Percentiles rank a stretch among this genome's conserved stretches.
Conservation (phyloP, 2,888 invertebrate species). For the Xanthia togata region DNA sequence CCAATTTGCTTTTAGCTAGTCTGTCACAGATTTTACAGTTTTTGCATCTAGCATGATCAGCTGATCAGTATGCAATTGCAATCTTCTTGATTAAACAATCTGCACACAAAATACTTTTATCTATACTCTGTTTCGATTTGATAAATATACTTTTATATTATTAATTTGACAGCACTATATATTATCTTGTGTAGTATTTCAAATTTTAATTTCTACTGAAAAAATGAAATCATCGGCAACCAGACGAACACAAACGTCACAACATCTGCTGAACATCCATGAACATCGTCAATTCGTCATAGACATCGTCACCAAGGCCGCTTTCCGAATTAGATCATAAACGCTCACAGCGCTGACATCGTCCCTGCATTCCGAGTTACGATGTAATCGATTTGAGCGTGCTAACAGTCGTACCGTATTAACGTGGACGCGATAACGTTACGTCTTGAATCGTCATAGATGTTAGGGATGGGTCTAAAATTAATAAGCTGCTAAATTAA, state of each 20-base stretch:
- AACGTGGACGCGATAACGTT: too few relatives aligned
- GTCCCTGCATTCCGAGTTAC: too few relatives aligned
- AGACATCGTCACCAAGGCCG: too few relatives aligned
- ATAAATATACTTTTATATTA: background rate
- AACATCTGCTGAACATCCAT: background rate
- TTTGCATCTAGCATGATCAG: background rate
- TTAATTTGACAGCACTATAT: background rate
- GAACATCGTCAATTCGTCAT: too few relatives aligned
- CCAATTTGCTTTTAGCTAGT: background rate
- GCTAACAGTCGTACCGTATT: too few relatives aligned
- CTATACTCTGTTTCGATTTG: background rate
- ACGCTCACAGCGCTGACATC: too few relatives aligned
- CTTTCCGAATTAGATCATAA: too few relatives aligned
- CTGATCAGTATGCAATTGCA: background rate
- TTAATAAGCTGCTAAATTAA: too few relatives aligned
- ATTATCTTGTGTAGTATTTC: background rate
- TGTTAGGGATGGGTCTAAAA: too few relatives aligned
- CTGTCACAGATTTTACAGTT: background rate
- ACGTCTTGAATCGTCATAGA: too few relatives aligned
- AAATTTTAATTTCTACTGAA: background rate
- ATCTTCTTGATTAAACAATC: background rate
- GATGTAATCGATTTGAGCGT: too few relatives aligned
- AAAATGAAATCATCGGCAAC: too few relatives aligned
- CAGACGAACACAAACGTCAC: constrained; percentile 5
- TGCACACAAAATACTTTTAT: background rate